phyloP scores from a whole-genome alignment of 1,140 invertebrate genomes.

The Vanessa tameamea region DNA sequence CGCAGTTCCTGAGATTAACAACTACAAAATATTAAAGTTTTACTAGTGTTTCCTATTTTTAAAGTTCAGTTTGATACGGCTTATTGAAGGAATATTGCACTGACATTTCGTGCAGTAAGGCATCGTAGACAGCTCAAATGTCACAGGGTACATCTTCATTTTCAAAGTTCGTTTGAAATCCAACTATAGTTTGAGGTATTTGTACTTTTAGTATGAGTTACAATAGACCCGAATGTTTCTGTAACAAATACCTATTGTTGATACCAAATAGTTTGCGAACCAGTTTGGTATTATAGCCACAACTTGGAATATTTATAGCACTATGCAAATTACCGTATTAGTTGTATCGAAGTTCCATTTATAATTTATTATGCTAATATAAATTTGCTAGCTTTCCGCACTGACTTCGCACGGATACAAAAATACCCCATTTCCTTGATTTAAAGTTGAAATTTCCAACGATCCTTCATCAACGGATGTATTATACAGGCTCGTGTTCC shows the following conservation, averaged over 20 bases:
- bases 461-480: too few species aligned
- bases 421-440: too few species aligned
- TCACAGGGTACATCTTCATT: constrained; percentile 27
- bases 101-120: constrained; percentile 24
- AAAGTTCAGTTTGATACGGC: not conserved
- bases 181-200: constrained; percentile 3
- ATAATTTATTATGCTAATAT: not conserved
- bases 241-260: constrained; percentile 21
- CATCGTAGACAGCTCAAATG: constrained; percentile 21
- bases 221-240: constrained; percentile 10
- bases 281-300: constrained; percentile 1
- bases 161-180: constrained; percentile 20
- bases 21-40: too few species aligned
- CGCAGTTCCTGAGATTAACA: too few species aligned
- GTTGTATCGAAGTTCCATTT: not conserved
- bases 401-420: too few species aligned
- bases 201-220: not conserved
- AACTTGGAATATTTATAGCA: constrained; percentile 6
- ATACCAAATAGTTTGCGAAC: constrained; percentile 14
- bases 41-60: too few species aligned
- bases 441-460: too few species aligned
- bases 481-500: too few species aligned
- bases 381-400: not conserved
- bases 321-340: not conserved
- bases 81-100: constrained; percentile 7